phyloP scores from a whole-genome alignment of 2,797 vertebrate genomes.

The Masticophis lateralis region DNA sequence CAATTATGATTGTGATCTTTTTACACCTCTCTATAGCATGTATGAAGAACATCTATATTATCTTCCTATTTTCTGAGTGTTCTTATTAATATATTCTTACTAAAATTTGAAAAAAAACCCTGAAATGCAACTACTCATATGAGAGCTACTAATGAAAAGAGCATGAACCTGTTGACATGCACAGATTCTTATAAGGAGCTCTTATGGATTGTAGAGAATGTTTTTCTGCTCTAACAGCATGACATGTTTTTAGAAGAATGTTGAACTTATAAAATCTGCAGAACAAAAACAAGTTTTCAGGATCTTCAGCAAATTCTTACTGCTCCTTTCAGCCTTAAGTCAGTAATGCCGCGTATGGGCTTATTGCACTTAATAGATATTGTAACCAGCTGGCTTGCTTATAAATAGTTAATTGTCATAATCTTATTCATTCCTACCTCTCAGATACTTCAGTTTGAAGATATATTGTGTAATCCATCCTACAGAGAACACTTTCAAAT shows the following conservation, averaged over 20 bases:
- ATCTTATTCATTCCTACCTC: slow-evolving; percentile 33
- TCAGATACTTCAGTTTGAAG: slow-evolving; percentile 95
- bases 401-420: background rate
- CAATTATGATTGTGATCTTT: background rate
- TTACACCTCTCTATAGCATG: background rate
- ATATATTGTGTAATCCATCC: slow-evolving; percentile 84
- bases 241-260: background rate
- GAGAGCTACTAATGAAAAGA: background rate
- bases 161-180: background rate
- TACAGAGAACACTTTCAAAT: slow-evolving; percentile 87
- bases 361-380: background rate
- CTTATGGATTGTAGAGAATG: background rate
- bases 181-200: background rate
- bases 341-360: background rate
- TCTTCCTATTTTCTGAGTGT: background rate
- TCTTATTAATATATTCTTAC: background rate
- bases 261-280: background rate
- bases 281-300: background rate
- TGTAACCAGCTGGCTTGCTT: background rate
- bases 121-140: background rate
- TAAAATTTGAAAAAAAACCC: background rate
- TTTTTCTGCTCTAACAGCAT: background rate
- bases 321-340: background rate
- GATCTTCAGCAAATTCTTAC: background rate
- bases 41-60: background rate